A percentile compares a stretch with the other conserved stretches of the same genome.
Evolutionary conservation across 2,113 vertebrate species (phyloP).

Genomic region (Dermatemys mawii): DNA sequence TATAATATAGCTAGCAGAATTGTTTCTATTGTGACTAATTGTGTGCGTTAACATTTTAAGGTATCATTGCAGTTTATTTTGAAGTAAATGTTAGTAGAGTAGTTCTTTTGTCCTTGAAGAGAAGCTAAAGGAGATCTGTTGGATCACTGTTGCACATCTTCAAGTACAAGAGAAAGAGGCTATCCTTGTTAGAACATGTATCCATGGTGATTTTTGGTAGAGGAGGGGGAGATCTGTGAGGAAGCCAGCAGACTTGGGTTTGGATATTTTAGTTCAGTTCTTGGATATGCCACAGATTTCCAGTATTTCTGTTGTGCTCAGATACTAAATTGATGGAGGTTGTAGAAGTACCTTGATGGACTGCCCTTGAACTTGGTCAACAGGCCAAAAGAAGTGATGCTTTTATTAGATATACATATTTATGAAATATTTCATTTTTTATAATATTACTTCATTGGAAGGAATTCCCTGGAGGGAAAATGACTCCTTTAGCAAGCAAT

Average conservation of each 20-base stretch:
- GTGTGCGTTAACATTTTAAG: background rate
- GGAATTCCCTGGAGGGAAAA: fast-evolving
- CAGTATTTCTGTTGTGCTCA: background rate
- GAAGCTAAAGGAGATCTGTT: background rate
- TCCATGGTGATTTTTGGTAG: background rate
- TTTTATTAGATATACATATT: background rate
- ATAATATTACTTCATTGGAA: fast-evolving
- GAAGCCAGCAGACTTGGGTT: background rate
- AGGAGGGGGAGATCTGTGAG: background rate
- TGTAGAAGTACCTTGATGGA: background rate
- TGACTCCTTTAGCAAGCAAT: fast-evolving
- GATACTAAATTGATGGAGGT: background rate
- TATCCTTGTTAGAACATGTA: background rate
- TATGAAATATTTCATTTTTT: background rate
- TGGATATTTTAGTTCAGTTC: background rate
- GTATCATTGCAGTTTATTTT: background rate
- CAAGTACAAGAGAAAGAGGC: background rate
- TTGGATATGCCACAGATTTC: background rate
- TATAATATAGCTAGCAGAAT: background rate
- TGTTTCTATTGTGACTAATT: background rate
- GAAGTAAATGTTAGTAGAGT: background rate
- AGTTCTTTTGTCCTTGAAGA: background rate
- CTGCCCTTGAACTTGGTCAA: background rate
- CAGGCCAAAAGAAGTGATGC: background rate
- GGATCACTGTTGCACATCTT: background rate